These are phyloP conservation scores for Furnarius figulus DNA, from an alignment of 2,113 vertebrate species.

Conservation along the genomic window DNA sequence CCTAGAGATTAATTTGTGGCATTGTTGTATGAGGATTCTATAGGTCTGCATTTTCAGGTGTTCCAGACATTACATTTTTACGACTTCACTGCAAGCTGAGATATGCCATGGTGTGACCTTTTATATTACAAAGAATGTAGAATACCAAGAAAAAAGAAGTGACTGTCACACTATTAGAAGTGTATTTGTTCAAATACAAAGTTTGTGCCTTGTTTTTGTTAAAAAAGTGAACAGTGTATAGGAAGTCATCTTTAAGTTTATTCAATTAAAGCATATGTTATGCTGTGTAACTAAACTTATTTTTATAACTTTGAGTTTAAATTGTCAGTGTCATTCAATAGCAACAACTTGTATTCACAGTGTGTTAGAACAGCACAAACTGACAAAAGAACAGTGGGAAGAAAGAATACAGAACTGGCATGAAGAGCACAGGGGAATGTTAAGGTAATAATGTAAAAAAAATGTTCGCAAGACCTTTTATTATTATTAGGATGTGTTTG, in stretches of 20 bases:
- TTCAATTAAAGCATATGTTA: neutral
- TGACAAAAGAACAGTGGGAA: constrained; percentile 99
- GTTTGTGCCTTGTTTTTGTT: neutral
- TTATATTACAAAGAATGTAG: neutral
- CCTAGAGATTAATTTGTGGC: neutral
- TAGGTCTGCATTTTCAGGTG: neutral
- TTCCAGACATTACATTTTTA: neutral
- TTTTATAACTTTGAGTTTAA: neutral
- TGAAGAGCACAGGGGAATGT: constrained; percentile 94
- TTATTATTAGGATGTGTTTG: neutral
- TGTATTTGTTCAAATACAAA: neutral
- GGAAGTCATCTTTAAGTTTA: neutral
- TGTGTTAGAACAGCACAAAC: constrained; percentile 96
- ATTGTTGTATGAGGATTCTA: neutral
- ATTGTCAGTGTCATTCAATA: neutral
- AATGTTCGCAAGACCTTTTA: neutral
- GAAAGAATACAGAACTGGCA: constrained; percentile 99
- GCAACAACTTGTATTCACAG: constrained; percentile 68
- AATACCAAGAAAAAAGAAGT: neutral
- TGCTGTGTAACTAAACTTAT: neutral
- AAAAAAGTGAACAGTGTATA: neutral
- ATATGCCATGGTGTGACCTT: neutral
- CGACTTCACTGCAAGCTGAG: neutral
- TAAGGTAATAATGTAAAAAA: constrained; percentile 77
- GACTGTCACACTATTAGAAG: neutral